These are phyloP conservation scores for Eclectus roratus DNA, from an alignment of 2,113 vertebrate species.

Conservation along the genomic window DNA sequence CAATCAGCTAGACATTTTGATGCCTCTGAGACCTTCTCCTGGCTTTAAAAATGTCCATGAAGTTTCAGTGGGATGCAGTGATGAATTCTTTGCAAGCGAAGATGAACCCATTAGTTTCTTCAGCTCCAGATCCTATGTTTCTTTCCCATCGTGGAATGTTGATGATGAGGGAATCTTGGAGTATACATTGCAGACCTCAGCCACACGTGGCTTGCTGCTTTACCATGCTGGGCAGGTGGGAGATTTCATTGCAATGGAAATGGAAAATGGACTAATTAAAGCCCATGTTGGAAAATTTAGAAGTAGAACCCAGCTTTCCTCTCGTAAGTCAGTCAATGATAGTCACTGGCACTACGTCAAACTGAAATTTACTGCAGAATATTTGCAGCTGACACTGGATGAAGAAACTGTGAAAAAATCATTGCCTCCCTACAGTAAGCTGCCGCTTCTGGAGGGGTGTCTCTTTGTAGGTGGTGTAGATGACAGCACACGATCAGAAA, in stretches of 20 bases:
- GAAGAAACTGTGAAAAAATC: constrained; percentile 75
- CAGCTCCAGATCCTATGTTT: constrained; percentile 87
- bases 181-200: constrained; percentile 79
- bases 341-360: constrained; percentile 82
- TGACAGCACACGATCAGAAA: constrained; percentile 73
- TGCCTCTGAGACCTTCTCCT: constrained; percentile 82
- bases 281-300: constrained; percentile 74
- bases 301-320: constrained; percentile 76
- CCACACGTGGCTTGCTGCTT: constrained; percentile 81
- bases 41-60: constrained; percentile 85
- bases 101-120: constrained; percentile 90
- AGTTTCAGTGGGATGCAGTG: constrained; percentile 87
- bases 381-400: constrained; percentile 82
- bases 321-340: constrained; percentile 76
- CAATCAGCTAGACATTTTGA: constrained; percentile 80
- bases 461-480: constrained; percentile 86
- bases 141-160: constrained; percentile 77
- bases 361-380: constrained; percentile 75
- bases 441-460: constrained; percentile 73
- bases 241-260: constrained; percentile 85
- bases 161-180: constrained; percentile 72
- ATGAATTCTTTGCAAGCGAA: constrained; percentile 86
- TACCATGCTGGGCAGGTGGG: constrained; percentile 81
- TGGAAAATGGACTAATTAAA: constrained; percentile 80
- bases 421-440: constrained; percentile 66